Base-by-base conservation (phyloP, 1,140 invertebrate species). In the Drosophila pruinosa region DNA sequence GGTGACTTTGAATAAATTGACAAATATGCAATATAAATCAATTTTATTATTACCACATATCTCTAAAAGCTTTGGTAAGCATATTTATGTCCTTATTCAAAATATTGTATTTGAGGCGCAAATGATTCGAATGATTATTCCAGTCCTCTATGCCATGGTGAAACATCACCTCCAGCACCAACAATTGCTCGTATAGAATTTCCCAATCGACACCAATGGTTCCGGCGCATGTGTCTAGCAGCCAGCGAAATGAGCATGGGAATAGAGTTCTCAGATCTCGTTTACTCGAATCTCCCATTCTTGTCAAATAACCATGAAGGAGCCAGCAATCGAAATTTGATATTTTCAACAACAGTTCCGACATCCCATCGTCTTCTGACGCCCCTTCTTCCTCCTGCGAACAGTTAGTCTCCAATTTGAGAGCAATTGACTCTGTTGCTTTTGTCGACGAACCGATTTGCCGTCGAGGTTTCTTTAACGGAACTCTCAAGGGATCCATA, bases 211-310 rank as follows among this genome's bases (percentile, higher is more conserved):
- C 91, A 69, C 93, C 92, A 8, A 92, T 67, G 14, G 91, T 77
- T 14, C 79, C 67, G 1, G 93, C 91, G 59, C 93, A 93, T 45
- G 92, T 92, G 19, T 92, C 92, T 3, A 94, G 65, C 2, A 94
- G 65, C 93, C 93, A 94, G 15, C 90, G 89, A 64, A 93, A 94
- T 75, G 78, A 92, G 10, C 71, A 34, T 1, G 93, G 92, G 8
- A 94, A 90, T 7, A 91, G 70, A 26, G 78, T 77, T 0, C 93
- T 79, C 24, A 91, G 31, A 24, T 91, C 70, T 19, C 92, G 62
- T 34, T 85, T 72, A 12, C 52, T 41, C n/a, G 41, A 8, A 1
- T 72, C 68, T 2, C 76, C 69, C 2, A 70, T 38, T 2, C 19
- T 58, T 1, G 19, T 1, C 12, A 50, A 39, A 10, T 75, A 71